A percentile compares a stretch with the other conserved stretches of the same genome.
Conservation (phyloP, 2,113 vertebrate genomes). For the Murina feae region DNA sequence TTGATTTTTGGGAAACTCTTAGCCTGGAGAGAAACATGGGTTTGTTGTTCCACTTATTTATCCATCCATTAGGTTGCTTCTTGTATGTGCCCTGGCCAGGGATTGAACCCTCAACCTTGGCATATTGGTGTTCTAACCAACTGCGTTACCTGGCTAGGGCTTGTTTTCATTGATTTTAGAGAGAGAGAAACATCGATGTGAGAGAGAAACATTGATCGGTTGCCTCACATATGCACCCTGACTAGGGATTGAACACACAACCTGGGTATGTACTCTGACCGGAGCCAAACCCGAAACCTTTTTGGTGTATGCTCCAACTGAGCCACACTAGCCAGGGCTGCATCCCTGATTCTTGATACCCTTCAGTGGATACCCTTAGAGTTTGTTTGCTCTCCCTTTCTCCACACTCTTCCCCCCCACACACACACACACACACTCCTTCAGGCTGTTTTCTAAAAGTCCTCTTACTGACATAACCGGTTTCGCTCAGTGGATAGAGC, state of each 20-base stretch:
- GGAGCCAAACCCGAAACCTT: neutral
- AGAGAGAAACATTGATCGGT: neutral
- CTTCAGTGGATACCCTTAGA: neutral
- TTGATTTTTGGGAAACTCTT: neutral
- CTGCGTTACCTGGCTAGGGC: too few species aligned
- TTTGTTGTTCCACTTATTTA: too few species aligned
- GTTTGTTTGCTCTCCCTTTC: fast-evolving
- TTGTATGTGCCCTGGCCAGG: too few species aligned
- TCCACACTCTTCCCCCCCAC: too few species aligned
- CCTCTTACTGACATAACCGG: too few species aligned
- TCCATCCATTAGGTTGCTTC: too few species aligned
- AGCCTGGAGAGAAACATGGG: too few species aligned
- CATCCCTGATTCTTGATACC: neutral
- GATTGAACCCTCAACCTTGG: too few species aligned
- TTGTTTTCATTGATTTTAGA: neutral
- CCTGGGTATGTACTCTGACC: neutral
- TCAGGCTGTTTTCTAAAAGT: neutral
- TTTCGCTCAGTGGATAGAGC: too few species aligned
- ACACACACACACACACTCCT: too few species aligned
- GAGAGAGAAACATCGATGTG: neutral
- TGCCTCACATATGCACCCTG: neutral
- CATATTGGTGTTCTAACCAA: too few species aligned
- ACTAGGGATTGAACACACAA: neutral
- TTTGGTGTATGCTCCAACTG: neutral
- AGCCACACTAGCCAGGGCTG: neutral